Conservation (phyloP, 2,113 vertebrate species). For the Tichodroma muraria region DNA sequence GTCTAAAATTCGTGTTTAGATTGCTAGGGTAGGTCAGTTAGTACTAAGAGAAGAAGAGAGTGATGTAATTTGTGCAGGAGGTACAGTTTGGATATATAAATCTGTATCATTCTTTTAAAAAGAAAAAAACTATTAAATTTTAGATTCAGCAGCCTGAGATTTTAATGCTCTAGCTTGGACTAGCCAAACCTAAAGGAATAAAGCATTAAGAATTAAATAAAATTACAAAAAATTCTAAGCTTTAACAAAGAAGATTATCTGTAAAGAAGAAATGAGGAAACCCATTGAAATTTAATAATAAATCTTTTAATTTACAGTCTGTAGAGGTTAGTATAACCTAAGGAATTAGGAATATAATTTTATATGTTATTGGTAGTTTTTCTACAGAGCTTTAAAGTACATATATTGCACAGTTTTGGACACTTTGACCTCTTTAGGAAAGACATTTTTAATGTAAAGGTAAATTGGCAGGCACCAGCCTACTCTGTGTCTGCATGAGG, state of each 20-base stretch:
- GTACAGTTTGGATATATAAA: neutral
- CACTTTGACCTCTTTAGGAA: neutral
- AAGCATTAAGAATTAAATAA: neutral
- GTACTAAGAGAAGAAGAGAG: neutral
- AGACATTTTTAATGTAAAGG: neutral
- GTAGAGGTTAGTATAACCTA: neutral
- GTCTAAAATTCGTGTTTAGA: neutral
- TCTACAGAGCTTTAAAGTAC: neutral
- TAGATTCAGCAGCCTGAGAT: neutral
- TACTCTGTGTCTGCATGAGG: neutral
- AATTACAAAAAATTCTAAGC: neutral
- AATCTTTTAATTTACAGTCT: neutral
- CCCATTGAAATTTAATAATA: neutral
- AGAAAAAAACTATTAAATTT: neutral
- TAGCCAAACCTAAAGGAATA: neutral
- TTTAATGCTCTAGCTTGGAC: neutral
- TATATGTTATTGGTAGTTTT: neutral
- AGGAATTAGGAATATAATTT: neutral
- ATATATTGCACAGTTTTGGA: neutral
- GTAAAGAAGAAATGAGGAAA: neutral
- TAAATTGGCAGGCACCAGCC: neutral
- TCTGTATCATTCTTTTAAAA: neutral
- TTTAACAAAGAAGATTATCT: neutral
- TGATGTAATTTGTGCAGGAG: neutral
- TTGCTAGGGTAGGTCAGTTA: neutral